Evolutionary conservation across 2,888 invertebrate genomes (phyloP).

Genomic region (Megaustenia siamemsis): DNA sequence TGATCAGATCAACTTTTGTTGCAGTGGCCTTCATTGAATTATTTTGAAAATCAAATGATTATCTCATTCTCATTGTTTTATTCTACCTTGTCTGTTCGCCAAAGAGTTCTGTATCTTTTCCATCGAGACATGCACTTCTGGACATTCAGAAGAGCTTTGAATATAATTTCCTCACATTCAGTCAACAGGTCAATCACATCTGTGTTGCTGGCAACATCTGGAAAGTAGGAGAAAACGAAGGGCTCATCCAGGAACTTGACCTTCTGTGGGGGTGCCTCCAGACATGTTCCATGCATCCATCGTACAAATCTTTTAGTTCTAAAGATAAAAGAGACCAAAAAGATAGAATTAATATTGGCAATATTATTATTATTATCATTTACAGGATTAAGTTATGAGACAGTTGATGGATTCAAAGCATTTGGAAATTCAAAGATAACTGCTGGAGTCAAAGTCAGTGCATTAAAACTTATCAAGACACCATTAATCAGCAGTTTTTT

Average conservation of each 20-base stretch:
- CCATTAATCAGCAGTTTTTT: too few relatives aligned
- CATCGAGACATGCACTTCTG: constrained; percentile 83
- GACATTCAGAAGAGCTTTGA: constrained; percentile 84
- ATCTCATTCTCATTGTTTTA: not conserved
- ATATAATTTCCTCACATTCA: constrained; percentile 85
- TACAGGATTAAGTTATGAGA: too few relatives aligned
- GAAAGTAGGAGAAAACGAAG: constrained; percentile 87
- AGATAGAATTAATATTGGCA: not conserved
- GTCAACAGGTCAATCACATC: constrained; percentile 85
- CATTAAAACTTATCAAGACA: too few relatives aligned
- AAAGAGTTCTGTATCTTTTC: constrained; percentile 72
- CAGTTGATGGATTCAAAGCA: not conserved
- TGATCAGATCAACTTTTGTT: too few relatives aligned
- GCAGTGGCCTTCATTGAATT: too few relatives aligned
- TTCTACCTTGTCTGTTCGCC: constrained; percentile 74
- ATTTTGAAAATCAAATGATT: too few relatives aligned
- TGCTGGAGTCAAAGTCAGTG: too few relatives aligned
- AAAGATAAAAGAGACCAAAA: too few relatives aligned
- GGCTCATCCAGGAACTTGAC: constrained; percentile 83
- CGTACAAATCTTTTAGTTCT: constrained; percentile 88
- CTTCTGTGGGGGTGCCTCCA: constrained; percentile 85
- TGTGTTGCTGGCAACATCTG: constrained; percentile 87
- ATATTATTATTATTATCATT: too few relatives aligned
- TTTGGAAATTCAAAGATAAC: not conserved
- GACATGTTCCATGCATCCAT: constrained; percentile 90